Evolutionary conservation across 2,113 vertebrate genomes (phyloP).

Genomic region (Oncorhynchus mykiss): DNA sequence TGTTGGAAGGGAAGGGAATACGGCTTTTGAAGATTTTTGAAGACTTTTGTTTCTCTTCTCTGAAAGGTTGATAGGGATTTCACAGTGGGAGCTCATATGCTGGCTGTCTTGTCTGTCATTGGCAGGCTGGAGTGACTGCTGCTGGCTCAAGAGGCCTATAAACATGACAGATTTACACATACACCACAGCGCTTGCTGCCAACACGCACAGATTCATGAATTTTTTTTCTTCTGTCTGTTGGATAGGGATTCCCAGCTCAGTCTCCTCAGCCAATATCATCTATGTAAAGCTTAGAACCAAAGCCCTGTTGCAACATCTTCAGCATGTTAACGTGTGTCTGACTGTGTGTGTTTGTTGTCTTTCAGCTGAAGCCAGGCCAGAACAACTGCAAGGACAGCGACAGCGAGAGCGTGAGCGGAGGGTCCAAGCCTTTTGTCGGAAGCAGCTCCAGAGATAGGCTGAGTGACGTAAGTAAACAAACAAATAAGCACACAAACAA

Average conservation of each 20-base stretch:
- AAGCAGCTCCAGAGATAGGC: constrained; percentile 88
- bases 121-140: constrained; percentile 52
- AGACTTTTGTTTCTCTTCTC: constrained; percentile 51
- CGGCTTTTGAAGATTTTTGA: constrained; percentile 67
- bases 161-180: constrained; percentile 61
- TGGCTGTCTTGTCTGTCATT: constrained; percentile 44
- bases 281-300: not conserved
- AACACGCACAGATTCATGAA: constrained; percentile 52
- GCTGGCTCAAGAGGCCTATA: constrained; percentile 49
- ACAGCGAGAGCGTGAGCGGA: constrained; percentile 86
- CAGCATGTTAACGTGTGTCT: too few relatives aligned
- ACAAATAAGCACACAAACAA: not conserved
- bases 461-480: constrained; percentile 88
- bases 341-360: constrained; percentile 42
- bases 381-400: constrained; percentile 90
- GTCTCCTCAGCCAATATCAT: constrained; percentile 3
- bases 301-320: not conserved
- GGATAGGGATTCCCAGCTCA: not conserved
- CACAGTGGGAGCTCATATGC: constrained; percentile 68
- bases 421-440: constrained; percentile 85
- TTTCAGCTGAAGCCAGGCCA: constrained; percentile 89
- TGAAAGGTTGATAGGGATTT: constrained; percentile 56
- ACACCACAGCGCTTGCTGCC: constrained; percentile 47
- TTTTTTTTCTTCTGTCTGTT: constrained; percentile 24
- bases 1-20: constrained; percentile 57